Conservation (phyloP, 2,888 invertebrate species). For the Spilarctia lutea region DNA sequence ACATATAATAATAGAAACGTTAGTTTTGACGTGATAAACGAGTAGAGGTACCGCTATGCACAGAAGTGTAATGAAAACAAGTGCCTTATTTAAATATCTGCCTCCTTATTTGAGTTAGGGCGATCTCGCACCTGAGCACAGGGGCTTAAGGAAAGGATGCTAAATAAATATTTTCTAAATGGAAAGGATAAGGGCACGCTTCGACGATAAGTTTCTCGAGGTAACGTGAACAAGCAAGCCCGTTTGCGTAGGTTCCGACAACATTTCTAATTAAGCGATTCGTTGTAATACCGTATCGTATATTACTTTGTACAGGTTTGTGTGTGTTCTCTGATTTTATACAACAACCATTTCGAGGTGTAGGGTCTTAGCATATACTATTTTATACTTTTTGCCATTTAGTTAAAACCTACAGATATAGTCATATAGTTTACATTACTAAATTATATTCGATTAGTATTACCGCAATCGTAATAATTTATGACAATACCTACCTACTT, state of each 20-base stretch:
- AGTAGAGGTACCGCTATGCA: constrained; percentile 44
- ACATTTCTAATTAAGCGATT: constrained; percentile 77
- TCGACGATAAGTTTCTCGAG: constrained; percentile 77
- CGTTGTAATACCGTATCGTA: constrained; percentile 55
- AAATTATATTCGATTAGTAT: too few relatives aligned
- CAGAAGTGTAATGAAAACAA: constrained; percentile 74
- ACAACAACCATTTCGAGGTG: constrained; percentile 25
- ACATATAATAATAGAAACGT: constrained; percentile 34
- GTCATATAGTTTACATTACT: too few relatives aligned
- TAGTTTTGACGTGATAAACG: constrained; percentile 50
- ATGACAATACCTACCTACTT: too few relatives aligned
- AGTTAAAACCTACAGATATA: too few relatives aligned
- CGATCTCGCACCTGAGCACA: constrained; percentile 79
- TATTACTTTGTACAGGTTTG: constrained; percentile 44
- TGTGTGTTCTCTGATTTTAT: constrained; percentile 43
- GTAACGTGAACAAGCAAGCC: constrained; percentile 71
- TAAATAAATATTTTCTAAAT: constrained; percentile 84
- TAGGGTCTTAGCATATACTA: background rate
- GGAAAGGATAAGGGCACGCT: constrained; percentile 80
- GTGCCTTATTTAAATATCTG: constrained; percentile 79
- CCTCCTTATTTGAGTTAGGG: constrained; percentile 81
- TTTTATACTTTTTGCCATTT: background rate
- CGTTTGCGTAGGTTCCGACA: constrained; percentile 74
- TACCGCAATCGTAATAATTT: too few relatives aligned
- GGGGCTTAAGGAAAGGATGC: constrained; percentile 82